A percentile compares a stretch with the other conserved stretches of the same genome.
Evolutionary conservation across 2,888 invertebrate genomes (phyloP).

Genomic region (Acanthococcus lagerstroemiae): DNA sequence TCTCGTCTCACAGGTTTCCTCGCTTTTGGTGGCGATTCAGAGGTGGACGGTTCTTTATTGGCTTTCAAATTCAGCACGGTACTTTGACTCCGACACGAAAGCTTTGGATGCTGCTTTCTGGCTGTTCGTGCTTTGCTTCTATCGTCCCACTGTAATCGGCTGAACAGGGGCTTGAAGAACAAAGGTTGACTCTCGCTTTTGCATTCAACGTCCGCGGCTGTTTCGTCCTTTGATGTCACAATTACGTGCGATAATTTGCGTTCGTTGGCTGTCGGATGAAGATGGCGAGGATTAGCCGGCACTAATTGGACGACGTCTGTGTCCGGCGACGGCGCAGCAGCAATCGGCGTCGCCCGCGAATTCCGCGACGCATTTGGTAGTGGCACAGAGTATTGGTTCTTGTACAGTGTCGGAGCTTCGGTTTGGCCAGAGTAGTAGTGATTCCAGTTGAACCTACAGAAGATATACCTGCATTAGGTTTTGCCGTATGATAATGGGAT

Average conservation of each 20-base stretch:
- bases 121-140: not conserved
- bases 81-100: not conserved
- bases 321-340: not conserved
- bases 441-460: constrained; percentile 12
- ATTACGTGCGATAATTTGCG: not conserved
- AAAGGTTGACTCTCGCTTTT: constrained; percentile 19
- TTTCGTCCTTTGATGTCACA: not conserved
- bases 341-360: not conserved
- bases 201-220: constrained; percentile 7
- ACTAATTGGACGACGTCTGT: not conserved
- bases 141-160: not conserved
- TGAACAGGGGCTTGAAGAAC: constrained; percentile 9
- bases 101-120: not conserved
- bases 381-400: no score
- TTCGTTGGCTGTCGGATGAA: no score
- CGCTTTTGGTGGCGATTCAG: not conserved
- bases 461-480: constrained; percentile 16
- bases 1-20: not conserved
- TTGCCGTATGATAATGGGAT: no score
- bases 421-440: no score
- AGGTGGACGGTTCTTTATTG: not conserved
- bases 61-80: constrained; percentile 1
- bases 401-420: no score
- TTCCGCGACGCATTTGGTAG: not conserved
- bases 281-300: not conserved